Conservation (phyloP, 2,888 invertebrate genomes). For the Galerucella pusilla region DNA sequence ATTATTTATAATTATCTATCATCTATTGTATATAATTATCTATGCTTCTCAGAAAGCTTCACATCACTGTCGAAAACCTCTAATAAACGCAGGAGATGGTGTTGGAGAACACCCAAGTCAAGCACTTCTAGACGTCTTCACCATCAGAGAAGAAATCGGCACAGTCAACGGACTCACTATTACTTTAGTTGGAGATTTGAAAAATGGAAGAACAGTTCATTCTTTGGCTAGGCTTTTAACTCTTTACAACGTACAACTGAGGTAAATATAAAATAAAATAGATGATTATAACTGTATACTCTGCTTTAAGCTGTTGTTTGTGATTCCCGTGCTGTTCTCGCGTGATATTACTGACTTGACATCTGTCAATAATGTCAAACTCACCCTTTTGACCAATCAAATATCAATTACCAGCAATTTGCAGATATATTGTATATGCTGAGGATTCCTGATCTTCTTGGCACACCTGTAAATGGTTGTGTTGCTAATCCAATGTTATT, state of each 20-base stretch:
- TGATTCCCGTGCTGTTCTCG: too few relatives aligned
- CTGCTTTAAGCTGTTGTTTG: too few relatives aligned
- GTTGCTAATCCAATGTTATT: too few relatives aligned
- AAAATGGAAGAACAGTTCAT: slow-evolving; percentile 98
- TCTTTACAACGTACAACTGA: slow-evolving; percentile 91
- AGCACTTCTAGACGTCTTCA: slow-evolving; percentile 96
- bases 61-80: slow-evolving; percentile 83
- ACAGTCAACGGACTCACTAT: slow-evolving; percentile 98
- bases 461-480: too few relatives aligned
- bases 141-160: slow-evolving; percentile 98
- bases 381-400: too few relatives aligned
- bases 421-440: too few relatives aligned
- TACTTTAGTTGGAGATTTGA: slow-evolving; percentile 98
- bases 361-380: too few relatives aligned
- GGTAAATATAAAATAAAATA: slow-evolving; percentile 68
- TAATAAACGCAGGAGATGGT: slow-evolving; percentile 99
- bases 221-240: slow-evolving; percentile 94
- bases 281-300: too few relatives aligned
- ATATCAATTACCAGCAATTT: too few relatives aligned
- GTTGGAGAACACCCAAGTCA: slow-evolving; percentile 98
- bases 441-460: too few relatives aligned
- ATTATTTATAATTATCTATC: slow-evolving; percentile 1
- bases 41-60: slow-evolving; percentile 77
- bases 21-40: background rate
- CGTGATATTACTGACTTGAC: too few relatives aligned